Conservation (phyloP, 2,797 vertebrate species). For the Pseudomugil gertrudae region DNA sequence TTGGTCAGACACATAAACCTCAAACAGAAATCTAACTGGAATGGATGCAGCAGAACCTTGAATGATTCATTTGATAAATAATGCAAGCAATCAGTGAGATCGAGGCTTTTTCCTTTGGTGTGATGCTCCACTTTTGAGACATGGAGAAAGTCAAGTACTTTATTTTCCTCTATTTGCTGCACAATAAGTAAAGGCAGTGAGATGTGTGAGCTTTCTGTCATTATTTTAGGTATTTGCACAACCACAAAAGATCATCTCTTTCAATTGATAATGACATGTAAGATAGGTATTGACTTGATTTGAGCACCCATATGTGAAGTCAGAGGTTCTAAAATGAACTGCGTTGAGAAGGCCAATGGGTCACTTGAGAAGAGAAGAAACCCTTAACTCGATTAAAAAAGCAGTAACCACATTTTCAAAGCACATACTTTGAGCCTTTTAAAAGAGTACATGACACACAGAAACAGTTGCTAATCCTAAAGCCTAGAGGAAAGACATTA, state of each 20-base stretch:
- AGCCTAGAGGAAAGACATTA: slow-evolving; percentile 74
- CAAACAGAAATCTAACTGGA: slow-evolving; percentile 28
- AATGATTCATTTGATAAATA: slow-evolving; percentile 81
- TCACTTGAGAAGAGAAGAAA: slow-evolving; percentile 54
- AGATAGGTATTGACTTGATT: slow-evolving; percentile 51
- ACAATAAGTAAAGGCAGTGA: slow-evolving; percentile 7
- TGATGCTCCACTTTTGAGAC: slow-evolving; percentile 75
- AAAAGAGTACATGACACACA: slow-evolving; percentile 64
- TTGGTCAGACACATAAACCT: slow-evolving; percentile 23
- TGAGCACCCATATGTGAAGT: slow-evolving; percentile 55
- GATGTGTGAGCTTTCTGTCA: slow-evolving; percentile 6
- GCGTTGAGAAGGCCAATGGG: slow-evolving; percentile 49
- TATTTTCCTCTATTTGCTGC: slow-evolving; percentile 52
- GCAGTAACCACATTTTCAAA: slow-evolving; percentile 62
- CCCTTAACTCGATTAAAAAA: slow-evolving; percentile 69
- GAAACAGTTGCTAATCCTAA: slow-evolving; percentile 75
- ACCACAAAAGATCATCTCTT: slow-evolving; percentile 45
- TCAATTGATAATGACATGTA: slow-evolving; percentile 30
- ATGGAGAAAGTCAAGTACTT: slow-evolving; percentile 49
- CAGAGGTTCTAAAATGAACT: slow-evolving; percentile 44
- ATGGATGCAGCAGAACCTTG: slow-evolving; percentile 80
- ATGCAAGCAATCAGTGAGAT: slow-evolving; percentile 78
- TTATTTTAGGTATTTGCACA: slow-evolving; percentile 25
- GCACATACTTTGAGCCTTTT: slow-evolving; percentile 60
- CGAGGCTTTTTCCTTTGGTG: slow-evolving; percentile 65